Conservation (phyloP, 2,888 invertebrate genomes). For the Netelia virgata region DNA sequence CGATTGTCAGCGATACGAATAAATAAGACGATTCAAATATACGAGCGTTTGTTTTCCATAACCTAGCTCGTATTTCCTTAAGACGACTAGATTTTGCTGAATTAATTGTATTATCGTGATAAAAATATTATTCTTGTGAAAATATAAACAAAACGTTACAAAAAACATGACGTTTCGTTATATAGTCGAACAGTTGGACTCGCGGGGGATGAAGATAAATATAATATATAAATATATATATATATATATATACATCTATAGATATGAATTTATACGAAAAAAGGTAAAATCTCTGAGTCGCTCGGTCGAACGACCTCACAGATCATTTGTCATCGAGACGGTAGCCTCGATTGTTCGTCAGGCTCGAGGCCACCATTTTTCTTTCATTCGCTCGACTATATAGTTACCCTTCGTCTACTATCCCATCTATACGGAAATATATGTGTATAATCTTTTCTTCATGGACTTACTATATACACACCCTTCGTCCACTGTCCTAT, state of each 20-base stretch:
- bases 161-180: neutral
- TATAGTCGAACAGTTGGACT: neutral
- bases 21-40: too few relatives aligned
- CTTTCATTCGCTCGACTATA: constrained; percentile 56
- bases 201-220: neutral
- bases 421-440: constrained; percentile 13
- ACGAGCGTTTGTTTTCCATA: too few relatives aligned
- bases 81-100: too few relatives aligned
- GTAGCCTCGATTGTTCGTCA: constrained; percentile 79
- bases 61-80: too few relatives aligned
- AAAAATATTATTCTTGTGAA: constrained; percentile 18
- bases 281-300: constrained; percentile 13
- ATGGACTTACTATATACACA: constrained; percentile 1
- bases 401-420: constrained; percentile 50
- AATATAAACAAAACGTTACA: neutral
- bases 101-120: too few relatives aligned
- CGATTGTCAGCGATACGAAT: too few relatives aligned
- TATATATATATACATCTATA: neutral
- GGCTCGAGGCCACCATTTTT: constrained; percentile 77
- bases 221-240: neutral
- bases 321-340: constrained; percentile 82
- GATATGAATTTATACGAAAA: neutral
- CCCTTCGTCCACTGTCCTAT: constrained; percentile 21
- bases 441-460: neutral
- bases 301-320: constrained; percentile 46